Base-by-base conservation (phyloP, 1,140 invertebrate genomes). In the Pachyrhynchus sulphureomaculatus region DNA sequence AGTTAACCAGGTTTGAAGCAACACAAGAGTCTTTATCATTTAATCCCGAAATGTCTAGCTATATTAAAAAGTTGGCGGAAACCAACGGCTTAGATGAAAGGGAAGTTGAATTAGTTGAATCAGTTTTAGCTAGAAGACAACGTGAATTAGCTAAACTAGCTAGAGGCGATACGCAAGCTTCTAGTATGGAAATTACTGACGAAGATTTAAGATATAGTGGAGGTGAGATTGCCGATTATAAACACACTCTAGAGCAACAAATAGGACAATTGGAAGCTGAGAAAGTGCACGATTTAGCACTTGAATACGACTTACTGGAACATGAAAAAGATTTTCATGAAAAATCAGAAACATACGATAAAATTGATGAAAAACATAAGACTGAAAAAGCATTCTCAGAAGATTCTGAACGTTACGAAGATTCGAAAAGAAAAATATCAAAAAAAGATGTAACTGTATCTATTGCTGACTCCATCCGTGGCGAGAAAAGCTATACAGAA, bases 151-250 rank as follows among this genome's bases (percentile, higher is more conserved):
- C 74, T 12, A 76, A 74, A 60, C 68, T 81, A 21, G 64, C 76
- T 21, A 72, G 80, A 60, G 76, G 73, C 45, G 82, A 85, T 37
- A 83, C 81, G 23, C 82, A 81, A 75, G 78, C 83, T 49, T 84
- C 81, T 0, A 84, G 85, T 54, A 82, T 84, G 71, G 83, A 87
- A 78, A 83, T 86, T 49, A 88, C 84, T 21, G 87, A 87, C 76
- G 86, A 88, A 75, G 84, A 88, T 72, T 69, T 85, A 23, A 68
- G 77, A 54, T 82, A 79, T 68, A 88, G 86, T 74, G 84, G 84
- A 56, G 80, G 82, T 47, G 85, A 85, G 69, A 10, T 61, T 8
- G 82, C 82, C 41, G 86, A 88, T 76, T 80, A 85, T 45, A 86
- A 84, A 23, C 81, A 57, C 74, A 79, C 75, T 67, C 77, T 70